Conservation (phyloP, 2,113 vertebrate species). For the Panthera tigris region DNA sequence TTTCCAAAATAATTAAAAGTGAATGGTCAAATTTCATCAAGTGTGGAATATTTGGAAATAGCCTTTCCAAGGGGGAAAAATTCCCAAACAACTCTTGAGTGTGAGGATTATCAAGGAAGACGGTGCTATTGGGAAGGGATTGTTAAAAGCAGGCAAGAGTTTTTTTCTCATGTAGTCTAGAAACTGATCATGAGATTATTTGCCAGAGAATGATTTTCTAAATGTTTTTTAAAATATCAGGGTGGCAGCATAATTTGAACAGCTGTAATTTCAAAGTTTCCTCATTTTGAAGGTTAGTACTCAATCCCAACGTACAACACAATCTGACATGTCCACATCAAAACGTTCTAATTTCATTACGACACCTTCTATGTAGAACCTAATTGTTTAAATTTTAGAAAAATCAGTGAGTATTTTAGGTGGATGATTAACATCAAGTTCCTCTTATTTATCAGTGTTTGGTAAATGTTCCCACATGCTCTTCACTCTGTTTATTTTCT, state of each 20-base stretch:
- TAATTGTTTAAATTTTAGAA: neutral
- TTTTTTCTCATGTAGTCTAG: neutral
- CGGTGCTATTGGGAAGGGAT: neutral
- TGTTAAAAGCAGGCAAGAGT: neutral
- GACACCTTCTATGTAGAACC: neutral
- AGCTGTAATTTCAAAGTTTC: neutral
- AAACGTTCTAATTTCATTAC: neutral
- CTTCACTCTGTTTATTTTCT: constrained; percentile 15
- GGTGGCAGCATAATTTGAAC: neutral
- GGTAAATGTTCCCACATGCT: neutral
- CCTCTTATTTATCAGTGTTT: neutral
- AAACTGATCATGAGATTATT: neutral
- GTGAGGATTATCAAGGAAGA: neutral
- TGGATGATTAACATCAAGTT: neutral
- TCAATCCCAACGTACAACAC: neutral
- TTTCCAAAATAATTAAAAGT: constrained; percentile 22
- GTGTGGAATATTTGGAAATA: constrained; percentile 31
- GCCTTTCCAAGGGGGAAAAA: neutral
- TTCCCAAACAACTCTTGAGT: neutral
- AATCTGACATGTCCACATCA: neutral
- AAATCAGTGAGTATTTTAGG: neutral
- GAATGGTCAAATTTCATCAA: neutral
- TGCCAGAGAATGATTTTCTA: constrained; percentile 1
- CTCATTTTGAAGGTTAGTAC: neutral
- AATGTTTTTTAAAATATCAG: neutral